Evolutionary conservation across 2,113 vertebrate genomes (phyloP).

Genomic region (Brachyhypopomus gauderio): DNA sequence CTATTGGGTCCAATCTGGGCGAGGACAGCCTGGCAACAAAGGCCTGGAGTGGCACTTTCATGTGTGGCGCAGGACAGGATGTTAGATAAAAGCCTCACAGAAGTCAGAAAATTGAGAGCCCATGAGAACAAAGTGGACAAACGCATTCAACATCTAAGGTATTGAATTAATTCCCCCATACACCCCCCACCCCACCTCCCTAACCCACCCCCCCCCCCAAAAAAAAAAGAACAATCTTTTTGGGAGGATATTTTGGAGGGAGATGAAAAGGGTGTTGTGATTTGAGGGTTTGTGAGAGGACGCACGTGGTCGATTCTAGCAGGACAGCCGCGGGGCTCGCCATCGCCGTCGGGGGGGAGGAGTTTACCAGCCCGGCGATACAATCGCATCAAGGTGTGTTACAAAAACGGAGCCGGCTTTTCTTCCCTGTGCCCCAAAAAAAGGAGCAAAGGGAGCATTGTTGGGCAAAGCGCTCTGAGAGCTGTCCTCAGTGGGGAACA

Average conservation of each 20-base stretch:
- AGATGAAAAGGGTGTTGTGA: conserved; percentile 73
- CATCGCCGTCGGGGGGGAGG: conserved; percentile 24
- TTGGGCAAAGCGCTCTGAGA: conserved; percentile 58
- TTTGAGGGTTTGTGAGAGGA: conserved; percentile 50
- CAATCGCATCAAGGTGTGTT: conserved; percentile 4
- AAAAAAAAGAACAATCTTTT: conserved; percentile 52
- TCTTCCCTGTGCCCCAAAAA: conserved; percentile 7
- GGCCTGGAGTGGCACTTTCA: conserved; percentile 74
- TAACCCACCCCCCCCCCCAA: no score
- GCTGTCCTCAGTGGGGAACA: conserved; percentile 47
- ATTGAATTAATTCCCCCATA: conserved; percentile 65
- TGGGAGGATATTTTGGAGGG: conserved; percentile 70
- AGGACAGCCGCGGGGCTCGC: conserved; percentile 15
- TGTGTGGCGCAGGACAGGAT: conserved; percentile 70
- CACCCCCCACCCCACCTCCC: no score
- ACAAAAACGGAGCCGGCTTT: conserved; percentile 16
- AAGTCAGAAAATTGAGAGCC: conserved; percentile 67
- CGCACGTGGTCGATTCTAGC: conserved; percentile 37
- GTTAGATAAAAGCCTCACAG: conserved; percentile 78
- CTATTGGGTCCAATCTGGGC: conserved; percentile 52
- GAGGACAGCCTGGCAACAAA: conserved; percentile 63
- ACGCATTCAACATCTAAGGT: conserved; percentile 76
- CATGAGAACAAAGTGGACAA: conserved; percentile 75
- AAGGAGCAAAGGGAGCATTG: conserved; percentile 70
- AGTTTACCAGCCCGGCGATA: background rate